Evolutionary conservation across 2,113 vertebrate species (phyloP).

Genomic region (Nycticorax nycticorax): DNA sequence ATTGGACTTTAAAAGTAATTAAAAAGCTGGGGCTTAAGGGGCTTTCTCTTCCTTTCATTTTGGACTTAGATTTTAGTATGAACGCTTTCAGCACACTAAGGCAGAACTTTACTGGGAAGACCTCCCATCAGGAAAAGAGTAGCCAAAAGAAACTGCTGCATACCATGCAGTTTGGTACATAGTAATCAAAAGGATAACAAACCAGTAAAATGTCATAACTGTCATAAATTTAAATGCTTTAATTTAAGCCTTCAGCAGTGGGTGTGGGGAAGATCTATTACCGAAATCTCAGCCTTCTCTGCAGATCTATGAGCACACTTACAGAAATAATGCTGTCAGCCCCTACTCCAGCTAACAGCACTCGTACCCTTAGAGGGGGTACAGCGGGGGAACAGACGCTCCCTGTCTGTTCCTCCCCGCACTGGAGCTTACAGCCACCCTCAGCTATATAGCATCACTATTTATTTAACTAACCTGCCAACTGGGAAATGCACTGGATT

Average conservation of each 20-base stretch:
- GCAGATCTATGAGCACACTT: not conserved
- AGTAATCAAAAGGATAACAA: not conserved
- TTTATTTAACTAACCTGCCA: not conserved
- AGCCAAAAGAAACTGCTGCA: not conserved
- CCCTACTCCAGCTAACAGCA: not conserved
- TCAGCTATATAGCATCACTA: not conserved
- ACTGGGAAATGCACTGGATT: not conserved
- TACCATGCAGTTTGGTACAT: not conserved
- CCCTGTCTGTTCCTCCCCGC: not conserved
- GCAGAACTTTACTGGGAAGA: not conserved
- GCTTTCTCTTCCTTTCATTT: not conserved
- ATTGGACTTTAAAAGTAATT: not conserved
- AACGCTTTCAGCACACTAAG: not conserved
- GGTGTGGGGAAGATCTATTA: not conserved
- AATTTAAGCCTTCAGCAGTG: not conserved
- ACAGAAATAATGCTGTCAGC: not conserved
- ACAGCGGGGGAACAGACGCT: no score
- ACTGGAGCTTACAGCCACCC: not conserved
- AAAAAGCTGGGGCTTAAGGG: not conserved
- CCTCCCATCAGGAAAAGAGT: not conserved
- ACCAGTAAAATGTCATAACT: not conserved
- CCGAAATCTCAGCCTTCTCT: not conserved
- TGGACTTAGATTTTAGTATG: not conserved
- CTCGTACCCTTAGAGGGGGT: not conserved
- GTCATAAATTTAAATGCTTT: not conserved